Base-by-base conservation (phyloP, 1,140 invertebrate species). In the Neuroterus valhalla region DNA sequence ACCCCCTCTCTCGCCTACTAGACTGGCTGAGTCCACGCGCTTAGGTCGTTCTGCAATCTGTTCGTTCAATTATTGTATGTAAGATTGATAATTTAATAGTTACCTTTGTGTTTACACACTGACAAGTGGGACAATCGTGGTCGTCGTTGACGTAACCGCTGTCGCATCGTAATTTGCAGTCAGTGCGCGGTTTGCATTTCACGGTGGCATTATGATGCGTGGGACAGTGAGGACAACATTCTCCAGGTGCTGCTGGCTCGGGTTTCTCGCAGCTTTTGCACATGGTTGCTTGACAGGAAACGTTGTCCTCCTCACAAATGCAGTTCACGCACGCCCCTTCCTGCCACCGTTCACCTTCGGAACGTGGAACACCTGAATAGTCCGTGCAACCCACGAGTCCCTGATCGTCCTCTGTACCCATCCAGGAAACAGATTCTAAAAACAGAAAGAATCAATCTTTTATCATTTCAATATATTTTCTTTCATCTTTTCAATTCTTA, bases 181-280 rank as follows among this genome's bases (percentile, higher is more conserved):
- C 66, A 2, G 79, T 71, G 15, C 84, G 38, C 11, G 81, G 67
- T 14, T 70, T 45, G 66, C 81, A 82, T 15, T 67, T 80, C 23
- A 50, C 75, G 17, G 77, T 79, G 6, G 70, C 75, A 68, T 81
- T 76, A 21, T 68, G 71, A 8, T 50, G 71, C 3, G 76, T 46
- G 3, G 84, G 81, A 69, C 88, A 89, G 11, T 81, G 87, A 10
- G 85, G 85, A 73, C 88, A 89, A 72, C 88, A 89, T 69, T 89
- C 87, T 55, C 86, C 87, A 6, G 84, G 77, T 14, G 76, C 43
- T 2, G 79, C 62, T 11, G 80, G 80, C 31, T 81, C 71, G 0
- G 85, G 70, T 15, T 84, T 85, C n/a, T 84, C 82, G 69, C 88
- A 89, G 73, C 82, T 84, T 70, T 86, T 86, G 78, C 88, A 89